Evolutionary conservation across 1,140 invertebrate genomes (phyloP), one percentile per base, ranked within the genome.

Genomic region (Nephotettix cincticeps): DNA sequence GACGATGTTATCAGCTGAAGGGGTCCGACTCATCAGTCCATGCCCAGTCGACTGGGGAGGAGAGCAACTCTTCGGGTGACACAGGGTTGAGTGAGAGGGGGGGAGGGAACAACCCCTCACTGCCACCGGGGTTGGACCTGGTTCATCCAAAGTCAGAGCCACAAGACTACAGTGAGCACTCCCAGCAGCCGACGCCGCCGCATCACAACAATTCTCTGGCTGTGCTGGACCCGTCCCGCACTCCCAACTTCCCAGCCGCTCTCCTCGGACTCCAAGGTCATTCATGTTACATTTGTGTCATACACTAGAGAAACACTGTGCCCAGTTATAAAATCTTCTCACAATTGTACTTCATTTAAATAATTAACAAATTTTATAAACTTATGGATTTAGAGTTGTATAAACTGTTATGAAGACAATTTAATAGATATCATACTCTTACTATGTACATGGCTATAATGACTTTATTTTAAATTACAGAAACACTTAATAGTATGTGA

Each of bases 11-110:
- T n/a, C 68, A 80, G 80, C 64, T 75, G 29, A 84, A 84, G 78
- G 79, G 78, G 19, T 83, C 81, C 13, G 83, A 83, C 72, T 84
- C 83, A 28, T 85, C 85, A 27, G 75, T 83, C 21, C 82, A 87
- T 81, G 86, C 88, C 11, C 89, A 90, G 78, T 91, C 89, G 54
- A 91, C 90, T 11, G 90, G 91, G 28, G 92, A 93, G 75, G 92
- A 94, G 71, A 80, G 78, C 58, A 80, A 79, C 56, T 89, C 87
- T 74, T 84, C 82, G 74, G 32, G 32, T 36, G 89, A 90, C 76
- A 89, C 88, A 14, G 89, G 86, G 61, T 82, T 86, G 29, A 89
- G 87, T 74, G 89, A 90, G 77, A 86, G 86, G 28, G 87, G 87
- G 32, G 0, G 45, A 0, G 72, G 70, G 45, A 28, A 23, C 23